Evolutionary conservation across 2,888 invertebrate species (phyloP).

Genomic region (Spodoptera littoralis): DNA sequence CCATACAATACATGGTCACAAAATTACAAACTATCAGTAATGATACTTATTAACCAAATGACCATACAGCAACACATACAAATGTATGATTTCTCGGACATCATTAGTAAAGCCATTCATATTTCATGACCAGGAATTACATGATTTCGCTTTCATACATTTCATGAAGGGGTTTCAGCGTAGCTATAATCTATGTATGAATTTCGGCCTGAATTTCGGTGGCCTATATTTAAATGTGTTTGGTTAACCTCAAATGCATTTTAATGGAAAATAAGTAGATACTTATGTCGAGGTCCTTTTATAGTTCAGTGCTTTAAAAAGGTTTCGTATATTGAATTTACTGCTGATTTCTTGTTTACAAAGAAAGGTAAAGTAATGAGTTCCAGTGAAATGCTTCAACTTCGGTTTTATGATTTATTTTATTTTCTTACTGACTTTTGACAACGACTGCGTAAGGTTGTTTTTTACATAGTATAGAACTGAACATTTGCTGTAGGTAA

Average conservation of each 20-base stretch:
- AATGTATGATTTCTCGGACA: constrained; percentile 18
- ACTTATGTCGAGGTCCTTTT: too few species aligned
- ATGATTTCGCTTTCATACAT: constrained; percentile 31
- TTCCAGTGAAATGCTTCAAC: too few species aligned
- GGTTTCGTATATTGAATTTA: too few species aligned
- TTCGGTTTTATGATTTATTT: too few species aligned
- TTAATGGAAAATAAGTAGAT: too few species aligned
- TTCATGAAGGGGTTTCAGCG: constrained; percentile 14
- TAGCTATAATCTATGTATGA: neutral
- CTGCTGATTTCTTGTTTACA: too few species aligned
- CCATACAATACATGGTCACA: neutral
- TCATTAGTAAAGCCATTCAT: constrained; percentile 42
- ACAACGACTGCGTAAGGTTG: too few species aligned
- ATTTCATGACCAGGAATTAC: constrained; percentile 25
- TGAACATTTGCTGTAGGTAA: too few species aligned
- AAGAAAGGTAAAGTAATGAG: too few species aligned
- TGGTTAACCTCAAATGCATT: neutral
- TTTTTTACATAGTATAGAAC: too few species aligned
- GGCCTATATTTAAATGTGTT: constrained; percentile 4
- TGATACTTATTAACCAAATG: constrained; percentile 14
- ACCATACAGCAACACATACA: constrained; percentile 9
- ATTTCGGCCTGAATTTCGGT: neutral
- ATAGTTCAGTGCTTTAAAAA: too few species aligned
- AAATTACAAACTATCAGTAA: constrained; percentile 12
- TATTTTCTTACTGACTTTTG: too few species aligned